Conservation (phyloP, 2,797 vertebrate species). For the Poecilia velifera region DNA sequence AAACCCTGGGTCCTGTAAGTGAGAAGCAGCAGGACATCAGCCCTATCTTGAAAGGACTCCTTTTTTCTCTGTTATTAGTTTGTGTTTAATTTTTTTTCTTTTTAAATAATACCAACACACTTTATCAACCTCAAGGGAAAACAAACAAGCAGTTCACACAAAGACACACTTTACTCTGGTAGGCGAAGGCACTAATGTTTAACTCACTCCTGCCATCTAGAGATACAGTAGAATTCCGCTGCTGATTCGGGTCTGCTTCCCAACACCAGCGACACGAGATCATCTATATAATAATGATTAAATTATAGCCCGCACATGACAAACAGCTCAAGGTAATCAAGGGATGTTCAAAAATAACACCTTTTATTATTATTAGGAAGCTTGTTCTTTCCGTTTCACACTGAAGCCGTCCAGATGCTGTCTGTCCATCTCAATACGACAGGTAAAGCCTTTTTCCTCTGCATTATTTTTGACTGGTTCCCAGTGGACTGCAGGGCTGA, state of each 20-base stretch:
- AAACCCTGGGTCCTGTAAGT: slow-evolving; percentile 43
- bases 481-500: slow-evolving; percentile 47
- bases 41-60: slow-evolving; percentile 28
- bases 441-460: slow-evolving; percentile 40
- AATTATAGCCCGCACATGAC: slow-evolving; percentile 6
- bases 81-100: slow-evolving; percentile 51
- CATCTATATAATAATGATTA: neutral
- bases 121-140: slow-evolving; percentile 62
- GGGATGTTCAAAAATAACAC: slow-evolving; percentile 5
- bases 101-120: slow-evolving; percentile 56
- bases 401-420: neutral
- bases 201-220: slow-evolving; percentile 88
- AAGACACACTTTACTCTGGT: slow-evolving; percentile 28
- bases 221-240: slow-evolving; percentile 58
- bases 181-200: slow-evolving; percentile 57
- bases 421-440: slow-evolving; percentile 26
- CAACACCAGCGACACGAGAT: neutral
- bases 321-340: slow-evolving; percentile 11
- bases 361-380: neutral
- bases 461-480: slow-evolving; percentile 47
- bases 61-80: slow-evolving; percentile 38
- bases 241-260: slow-evolving; percentile 33
- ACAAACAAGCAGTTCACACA: slow-evolving; percentile 52
- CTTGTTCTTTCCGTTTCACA: neutral
- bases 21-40: slow-evolving; percentile 40